These are phyloP conservation scores for Ctenoplectra terminalis DNA, from an alignment of 1,140 invertebrate species.

Conservation along the genomic window DNA sequence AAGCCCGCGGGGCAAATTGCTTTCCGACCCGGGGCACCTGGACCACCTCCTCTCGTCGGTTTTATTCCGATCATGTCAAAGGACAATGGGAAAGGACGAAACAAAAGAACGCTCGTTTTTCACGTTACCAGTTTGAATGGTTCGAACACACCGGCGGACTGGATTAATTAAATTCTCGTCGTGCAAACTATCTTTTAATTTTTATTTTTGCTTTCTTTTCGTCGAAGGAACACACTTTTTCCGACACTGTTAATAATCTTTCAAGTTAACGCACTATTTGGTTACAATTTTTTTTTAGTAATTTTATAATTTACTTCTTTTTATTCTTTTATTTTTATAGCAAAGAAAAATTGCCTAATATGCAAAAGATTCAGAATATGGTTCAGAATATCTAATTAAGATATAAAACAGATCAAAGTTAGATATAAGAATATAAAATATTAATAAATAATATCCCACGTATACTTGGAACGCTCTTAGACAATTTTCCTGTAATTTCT, in stretches of 20 bases:
- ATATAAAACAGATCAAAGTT: too few species aligned
- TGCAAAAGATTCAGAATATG: too few species aligned
- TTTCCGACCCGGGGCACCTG: background rate
- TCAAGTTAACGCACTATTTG: background rate
- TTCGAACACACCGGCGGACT: background rate
- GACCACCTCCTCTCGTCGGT: background rate
- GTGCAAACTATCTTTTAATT: background rate
- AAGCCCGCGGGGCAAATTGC: conserved; percentile 10
- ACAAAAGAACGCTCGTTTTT: conserved; percentile 27
- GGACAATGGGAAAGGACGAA: conserved; percentile 28
- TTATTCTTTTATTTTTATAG: too few species aligned
- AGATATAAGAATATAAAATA: too few species aligned
- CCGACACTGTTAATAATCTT: background rate
- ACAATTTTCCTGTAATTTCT: too few species aligned
- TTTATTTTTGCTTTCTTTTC: too few species aligned
- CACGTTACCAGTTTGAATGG: conserved; percentile 22
- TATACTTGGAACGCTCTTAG: too few species aligned
- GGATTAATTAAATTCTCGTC: conserved; percentile 35
- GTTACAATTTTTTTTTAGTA: background rate
- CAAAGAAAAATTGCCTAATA: too few species aligned
- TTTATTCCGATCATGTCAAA: conserved; percentile 16
- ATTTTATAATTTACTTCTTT: too few species aligned
- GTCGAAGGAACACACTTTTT: background rate
- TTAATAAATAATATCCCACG: too few species aligned
- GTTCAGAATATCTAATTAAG: too few species aligned